Conservation (phyloP, 1,140 invertebrate species). For the Heliconius congener region DNA sequence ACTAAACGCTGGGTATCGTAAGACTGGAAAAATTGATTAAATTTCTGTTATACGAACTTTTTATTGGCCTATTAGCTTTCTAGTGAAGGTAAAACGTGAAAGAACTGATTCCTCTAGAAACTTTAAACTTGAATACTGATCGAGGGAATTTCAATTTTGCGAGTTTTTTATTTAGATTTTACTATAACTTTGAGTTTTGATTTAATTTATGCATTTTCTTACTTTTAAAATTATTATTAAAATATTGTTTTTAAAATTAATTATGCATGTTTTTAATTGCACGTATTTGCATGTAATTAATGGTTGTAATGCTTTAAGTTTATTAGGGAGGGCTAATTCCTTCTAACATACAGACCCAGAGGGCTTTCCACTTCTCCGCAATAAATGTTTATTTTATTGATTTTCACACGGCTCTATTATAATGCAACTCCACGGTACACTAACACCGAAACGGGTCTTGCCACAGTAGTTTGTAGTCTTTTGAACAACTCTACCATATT, state of each 20-base stretch:
- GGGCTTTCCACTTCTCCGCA: slow-evolving; percentile 47
- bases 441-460: slow-evolving; percentile 45
- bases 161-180: slow-evolving; percentile 17
- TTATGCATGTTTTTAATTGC: too few species aligned
- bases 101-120: slow-evolving; percentile 34
- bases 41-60: slow-evolving; percentile 44
- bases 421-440: slow-evolving; percentile 58
- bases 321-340: slow-evolving; percentile 45
- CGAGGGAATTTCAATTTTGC: slow-evolving; percentile 14
- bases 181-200: background rate
- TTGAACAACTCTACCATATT: slow-evolving; percentile 66
- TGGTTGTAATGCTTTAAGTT: slow-evolving; percentile 26
- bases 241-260: background rate
- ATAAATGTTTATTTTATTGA: slow-evolving; percentile 80
- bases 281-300: background rate
- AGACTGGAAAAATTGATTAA: slow-evolving; percentile 52
- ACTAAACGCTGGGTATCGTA: slow-evolving; percentile 29
- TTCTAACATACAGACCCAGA: slow-evolving; percentile 35
- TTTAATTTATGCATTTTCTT: background rate
- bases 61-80: slow-evolving; percentile 43
- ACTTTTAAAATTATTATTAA: background rate
- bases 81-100: slow-evolving; percentile 27
- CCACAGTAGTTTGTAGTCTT: slow-evolving; percentile 61
- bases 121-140: slow-evolving; percentile 27
- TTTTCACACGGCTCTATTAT: slow-evolving; percentile 72